phyloP scores from a whole-genome alignment of 1,140 invertebrate species.

The Meloidogyne floridensis region DNA sequence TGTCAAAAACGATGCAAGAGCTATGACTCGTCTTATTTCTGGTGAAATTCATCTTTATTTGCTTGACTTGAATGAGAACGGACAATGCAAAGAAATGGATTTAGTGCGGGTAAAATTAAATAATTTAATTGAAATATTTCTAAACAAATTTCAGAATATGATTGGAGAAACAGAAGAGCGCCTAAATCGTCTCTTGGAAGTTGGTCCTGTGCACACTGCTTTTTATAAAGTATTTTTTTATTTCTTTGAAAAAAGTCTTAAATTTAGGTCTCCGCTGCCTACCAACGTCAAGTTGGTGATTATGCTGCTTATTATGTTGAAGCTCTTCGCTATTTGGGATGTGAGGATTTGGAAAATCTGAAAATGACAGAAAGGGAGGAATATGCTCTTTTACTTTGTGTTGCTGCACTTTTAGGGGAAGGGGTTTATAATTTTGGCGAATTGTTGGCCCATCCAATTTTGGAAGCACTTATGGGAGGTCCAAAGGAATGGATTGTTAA shows the following conservation, averaged over 20 bases:
- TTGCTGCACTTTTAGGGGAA: conserved; percentile 90
- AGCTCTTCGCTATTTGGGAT: conserved; percentile 90
- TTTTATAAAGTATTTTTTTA: conserved; percentile 81
- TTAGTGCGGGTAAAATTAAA: conserved; percentile 46
- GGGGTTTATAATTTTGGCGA: conserved; percentile 97
- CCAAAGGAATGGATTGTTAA: conserved; percentile 85
- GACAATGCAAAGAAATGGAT: conserved; percentile 46
- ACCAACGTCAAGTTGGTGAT: conserved; percentile 82
- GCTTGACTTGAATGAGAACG: conserved; percentile 47
- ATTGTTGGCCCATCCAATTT: conserved; percentile 88
- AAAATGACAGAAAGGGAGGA: conserved; percentile 67
- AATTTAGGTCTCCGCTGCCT: conserved; percentile 76
- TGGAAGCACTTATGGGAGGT: conserved; percentile 81
- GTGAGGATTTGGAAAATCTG: conserved; percentile 77
- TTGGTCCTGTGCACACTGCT: conserved; percentile 87
- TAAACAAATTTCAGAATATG: conserved; percentile 72
- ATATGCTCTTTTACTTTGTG: conserved; percentile 84
- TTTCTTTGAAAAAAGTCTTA: too few species aligned
- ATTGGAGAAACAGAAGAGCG: conserved; percentile 85
- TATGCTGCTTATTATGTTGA: conserved; percentile 91
- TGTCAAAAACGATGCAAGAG: conserved; percentile 55
- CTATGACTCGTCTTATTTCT: conserved; percentile 47
- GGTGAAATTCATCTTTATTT: conserved; percentile 57
- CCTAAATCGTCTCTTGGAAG: conserved; percentile 84
- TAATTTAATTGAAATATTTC: conserved; percentile 24